phyloP scores from a whole-genome alignment of 2,888 invertebrate genomes.

The Epistrophella euchroma region DNA sequence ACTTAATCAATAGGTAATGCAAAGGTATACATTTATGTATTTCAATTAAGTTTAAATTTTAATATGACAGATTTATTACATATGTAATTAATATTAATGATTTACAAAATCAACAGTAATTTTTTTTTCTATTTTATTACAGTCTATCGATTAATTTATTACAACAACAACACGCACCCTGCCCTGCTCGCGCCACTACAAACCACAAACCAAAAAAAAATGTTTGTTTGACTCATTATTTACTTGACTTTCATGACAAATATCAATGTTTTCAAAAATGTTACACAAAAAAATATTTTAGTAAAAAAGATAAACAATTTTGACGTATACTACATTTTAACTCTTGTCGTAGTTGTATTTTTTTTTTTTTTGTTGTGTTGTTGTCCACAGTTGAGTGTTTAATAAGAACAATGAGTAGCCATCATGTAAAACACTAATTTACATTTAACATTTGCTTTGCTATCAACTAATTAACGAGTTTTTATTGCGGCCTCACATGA shows the following conservation, averaged over 20 bases:
- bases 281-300: slow-evolving; percentile 22
- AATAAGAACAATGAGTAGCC: slow-evolving; percentile 73
- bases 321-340: slow-evolving; percentile 48
- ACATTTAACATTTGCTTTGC: slow-evolving; percentile 76
- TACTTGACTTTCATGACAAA: slow-evolving; percentile 66
- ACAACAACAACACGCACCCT: background rate
- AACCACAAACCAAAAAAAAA: slow-evolving; percentile 19
- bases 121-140: background rate
- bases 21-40: no score
- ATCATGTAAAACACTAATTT: slow-evolving; percentile 76
- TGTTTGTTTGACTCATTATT: slow-evolving; percentile 45
- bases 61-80: background rate
- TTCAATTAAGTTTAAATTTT: no score
- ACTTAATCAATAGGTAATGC: no score
- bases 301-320: slow-evolving; percentile 66
- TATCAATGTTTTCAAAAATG: slow-evolving; percentile 65
- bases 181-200: background rate
- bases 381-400: slow-evolving; percentile 68
- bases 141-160: slow-evolving; percentile 12
- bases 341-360: slow-evolving; percentile 9
- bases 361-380: slow-evolving; percentile 27
- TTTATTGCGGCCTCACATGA: slow-evolving; percentile 73
- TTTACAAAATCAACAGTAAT: background rate
- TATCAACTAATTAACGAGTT: slow-evolving; percentile 74
- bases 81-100: background rate